A percentile compares a stretch with the other conserved stretches of the same genome.
phyloP scores from a whole-genome alignment of 2,797 vertebrate genomes.

The Leuciscus waleckii region DNA sequence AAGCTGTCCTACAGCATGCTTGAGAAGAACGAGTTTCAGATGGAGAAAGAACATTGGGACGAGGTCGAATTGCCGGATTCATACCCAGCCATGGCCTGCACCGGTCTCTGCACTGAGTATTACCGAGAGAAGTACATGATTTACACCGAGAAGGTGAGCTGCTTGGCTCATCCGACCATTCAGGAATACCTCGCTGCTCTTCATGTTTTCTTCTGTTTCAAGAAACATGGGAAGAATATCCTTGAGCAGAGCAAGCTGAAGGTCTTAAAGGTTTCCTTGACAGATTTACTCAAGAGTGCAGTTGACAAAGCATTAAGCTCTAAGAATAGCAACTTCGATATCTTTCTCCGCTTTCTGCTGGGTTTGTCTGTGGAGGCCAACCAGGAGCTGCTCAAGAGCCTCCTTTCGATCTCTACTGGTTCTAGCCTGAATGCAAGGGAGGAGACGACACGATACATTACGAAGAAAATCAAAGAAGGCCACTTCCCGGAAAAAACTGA shows the following conservation, averaged over 20 bases:
- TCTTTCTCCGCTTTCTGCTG: slow-evolving; percentile 78
- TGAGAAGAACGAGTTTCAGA: slow-evolving; percentile 65
- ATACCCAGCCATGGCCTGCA: slow-evolving; percentile 61
- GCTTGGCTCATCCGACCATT: slow-evolving; percentile 78
- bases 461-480: slow-evolving; percentile 68
- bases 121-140: slow-evolving; percentile 62
- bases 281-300: slow-evolving; percentile 67
- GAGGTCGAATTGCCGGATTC: background rate
- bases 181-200: slow-evolving; percentile 81
- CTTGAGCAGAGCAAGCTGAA: slow-evolving; percentile 59
- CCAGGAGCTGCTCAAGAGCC: slow-evolving; percentile 65
- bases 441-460: slow-evolving; percentile 64
- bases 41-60: slow-evolving; percentile 60
- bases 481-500: slow-evolving; percentile 53
- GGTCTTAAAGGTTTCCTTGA: slow-evolving; percentile 54
- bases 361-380: slow-evolving; percentile 70
- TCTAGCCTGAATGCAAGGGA: slow-evolving; percentile 45
- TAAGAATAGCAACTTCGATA: slow-evolving; percentile 67
- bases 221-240: slow-evolving; percentile 68
- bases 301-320: slow-evolving; percentile 68
- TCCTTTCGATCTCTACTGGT: slow-evolving; percentile 48
- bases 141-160: slow-evolving; percentile 64
- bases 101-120: slow-evolving; percentile 72
- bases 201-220: slow-evolving; percentile 70
- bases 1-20: slow-evolving; percentile 72